Percentiles rank a stretch among this genome's conserved stretches.
Evolutionary conservation across 92 coral and sea anemone species (phyloP).

Genomic region (Desmophyllum pertusum): DNA sequence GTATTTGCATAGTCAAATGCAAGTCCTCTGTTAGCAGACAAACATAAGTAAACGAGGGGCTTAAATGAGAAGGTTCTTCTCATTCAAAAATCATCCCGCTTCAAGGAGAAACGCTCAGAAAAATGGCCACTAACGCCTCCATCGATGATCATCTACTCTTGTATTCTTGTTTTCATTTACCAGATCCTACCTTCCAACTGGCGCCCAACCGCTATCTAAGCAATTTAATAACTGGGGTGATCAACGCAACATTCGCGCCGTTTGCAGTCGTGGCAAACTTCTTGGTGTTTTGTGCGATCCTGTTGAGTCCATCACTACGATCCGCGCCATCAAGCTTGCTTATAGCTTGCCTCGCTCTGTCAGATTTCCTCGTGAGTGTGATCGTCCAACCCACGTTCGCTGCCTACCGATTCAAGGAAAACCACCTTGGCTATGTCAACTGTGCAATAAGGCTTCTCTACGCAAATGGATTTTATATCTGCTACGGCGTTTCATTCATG

Average conservation of each 20-base stretch:
- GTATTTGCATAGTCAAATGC: background rate
- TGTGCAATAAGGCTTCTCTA: constrained; percentile 66
- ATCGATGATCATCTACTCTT: background rate
- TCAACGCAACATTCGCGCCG: constrained; percentile 69
- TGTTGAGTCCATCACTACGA: constrained; percentile 54
- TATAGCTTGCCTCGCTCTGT: constrained; percentile 76
- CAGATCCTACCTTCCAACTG: constrained; percentile 62
- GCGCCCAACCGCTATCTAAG: constrained; percentile 57
- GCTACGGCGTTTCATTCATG: constrained; percentile 86
- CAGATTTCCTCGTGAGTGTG: constrained; percentile 69
- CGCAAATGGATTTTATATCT: constrained; percentile 73
- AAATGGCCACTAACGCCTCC: constrained; percentile 8
- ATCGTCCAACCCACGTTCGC: constrained; percentile 73
- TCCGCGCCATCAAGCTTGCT: constrained; percentile 65
- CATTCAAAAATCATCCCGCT: background rate
- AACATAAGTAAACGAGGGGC: background rate
- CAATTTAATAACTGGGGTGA: constrained; percentile 68
- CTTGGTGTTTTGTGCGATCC: constrained; percentile 50
- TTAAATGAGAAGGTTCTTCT: background rate
- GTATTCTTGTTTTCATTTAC: constrained; percentile 60
- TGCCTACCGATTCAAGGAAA: constrained; percentile 68
- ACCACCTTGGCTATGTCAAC: constrained; percentile 53
- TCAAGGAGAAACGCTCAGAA: constrained; percentile 12
- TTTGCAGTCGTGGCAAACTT: constrained; percentile 69
- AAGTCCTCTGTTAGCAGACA: background rate